Percentiles rank a stretch among this genome's conserved stretches.
These are phyloP conservation scores for Syritta pipiens DNA, from an alignment of 2,888 invertebrate genomes.

Conservation along the genomic window DNA sequence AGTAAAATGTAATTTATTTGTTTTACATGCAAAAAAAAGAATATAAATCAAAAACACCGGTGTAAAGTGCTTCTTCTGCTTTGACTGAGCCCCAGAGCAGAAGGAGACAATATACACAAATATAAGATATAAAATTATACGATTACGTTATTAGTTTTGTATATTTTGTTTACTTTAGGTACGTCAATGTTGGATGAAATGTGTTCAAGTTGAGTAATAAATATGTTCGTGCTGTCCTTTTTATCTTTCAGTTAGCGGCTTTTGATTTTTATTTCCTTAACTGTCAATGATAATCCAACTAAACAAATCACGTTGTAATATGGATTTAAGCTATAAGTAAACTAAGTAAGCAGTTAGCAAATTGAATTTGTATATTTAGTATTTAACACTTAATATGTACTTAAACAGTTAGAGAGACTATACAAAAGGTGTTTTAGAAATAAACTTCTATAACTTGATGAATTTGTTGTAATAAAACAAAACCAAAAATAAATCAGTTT, in stretches of 20 bases:
- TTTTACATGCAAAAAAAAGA: constrained; percentile 9
- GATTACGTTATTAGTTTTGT: not conserved
- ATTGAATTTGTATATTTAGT: constrained; percentile 54
- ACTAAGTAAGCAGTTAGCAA: constrained; percentile 32
- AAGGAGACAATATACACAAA: constrained; percentile 33
- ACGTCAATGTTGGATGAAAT: constrained; percentile 50
- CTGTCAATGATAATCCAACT: constrained; percentile 25
- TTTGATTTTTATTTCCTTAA: not conserved
- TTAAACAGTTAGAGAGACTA: constrained; percentile 51
- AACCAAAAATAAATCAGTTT: constrained; percentile 40
- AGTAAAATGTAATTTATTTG: constrained; percentile 34
- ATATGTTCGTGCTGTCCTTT: constrained; percentile 20
- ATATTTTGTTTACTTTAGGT: constrained; percentile 24
- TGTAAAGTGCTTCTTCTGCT: constrained; percentile 53
- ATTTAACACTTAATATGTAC: constrained; percentile 20
- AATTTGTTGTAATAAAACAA: constrained; percentile 55
- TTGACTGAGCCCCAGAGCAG: constrained; percentile 63
- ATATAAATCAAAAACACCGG: not conserved
- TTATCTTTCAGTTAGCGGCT: not conserved
- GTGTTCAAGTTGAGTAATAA: constrained; percentile 48
- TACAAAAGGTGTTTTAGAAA: constrained; percentile 48
- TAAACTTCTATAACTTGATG: constrained; percentile 52
- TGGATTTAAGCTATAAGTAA: constrained; percentile 9
- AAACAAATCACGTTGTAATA: constrained; percentile 4
- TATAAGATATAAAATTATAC: constrained; percentile 1